A percentile compares a stretch with the other conserved stretches of the same genome.
Conservation (phyloP, 2,113 vertebrate genomes). For the Megaleporinus macrocephalus region DNA sequence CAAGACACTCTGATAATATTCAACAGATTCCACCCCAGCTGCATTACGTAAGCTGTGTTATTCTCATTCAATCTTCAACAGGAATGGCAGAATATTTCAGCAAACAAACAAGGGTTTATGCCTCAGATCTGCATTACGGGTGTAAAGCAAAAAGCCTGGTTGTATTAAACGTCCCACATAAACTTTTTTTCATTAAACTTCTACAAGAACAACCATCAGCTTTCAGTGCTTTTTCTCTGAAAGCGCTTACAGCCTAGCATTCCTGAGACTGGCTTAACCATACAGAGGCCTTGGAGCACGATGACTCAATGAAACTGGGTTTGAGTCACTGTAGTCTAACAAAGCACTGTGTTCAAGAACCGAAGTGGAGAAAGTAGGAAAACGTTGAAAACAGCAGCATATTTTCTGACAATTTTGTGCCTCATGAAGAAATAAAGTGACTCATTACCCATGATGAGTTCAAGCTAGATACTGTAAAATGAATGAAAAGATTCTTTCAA, state of each 20-base stretch:
- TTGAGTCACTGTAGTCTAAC: neutral
- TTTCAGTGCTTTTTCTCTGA: neutral
- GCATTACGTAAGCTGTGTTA: slow-evolving; percentile 56
- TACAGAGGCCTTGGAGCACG: neutral
- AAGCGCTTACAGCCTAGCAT: too few relatives aligned
- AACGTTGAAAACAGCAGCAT: neutral
- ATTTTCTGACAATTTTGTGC: neutral
- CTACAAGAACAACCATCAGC: slow-evolving; percentile 21
- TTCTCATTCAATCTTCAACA: slow-evolving; percentile 30
- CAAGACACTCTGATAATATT: slow-evolving; percentile 15
- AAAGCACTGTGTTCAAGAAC: neutral
- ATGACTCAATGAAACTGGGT: neutral
- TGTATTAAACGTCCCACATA: slow-evolving; percentile 48
- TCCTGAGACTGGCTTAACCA: neutral
- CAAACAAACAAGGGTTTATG: slow-evolving; percentile 3
- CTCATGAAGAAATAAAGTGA: neutral
- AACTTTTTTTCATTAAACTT: slow-evolving; percentile 5
- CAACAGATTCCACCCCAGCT: slow-evolving; percentile 24
- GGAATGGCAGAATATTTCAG: neutral
- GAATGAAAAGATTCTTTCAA: neutral
- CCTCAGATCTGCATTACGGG: neutral
- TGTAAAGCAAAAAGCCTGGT: neutral
- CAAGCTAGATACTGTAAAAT: neutral
- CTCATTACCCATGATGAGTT: neutral
- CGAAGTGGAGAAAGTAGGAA: neutral